phyloP scores from a whole-genome alignment of 1,140 invertebrate species.

The Aphaenogaster floridana region DNA sequence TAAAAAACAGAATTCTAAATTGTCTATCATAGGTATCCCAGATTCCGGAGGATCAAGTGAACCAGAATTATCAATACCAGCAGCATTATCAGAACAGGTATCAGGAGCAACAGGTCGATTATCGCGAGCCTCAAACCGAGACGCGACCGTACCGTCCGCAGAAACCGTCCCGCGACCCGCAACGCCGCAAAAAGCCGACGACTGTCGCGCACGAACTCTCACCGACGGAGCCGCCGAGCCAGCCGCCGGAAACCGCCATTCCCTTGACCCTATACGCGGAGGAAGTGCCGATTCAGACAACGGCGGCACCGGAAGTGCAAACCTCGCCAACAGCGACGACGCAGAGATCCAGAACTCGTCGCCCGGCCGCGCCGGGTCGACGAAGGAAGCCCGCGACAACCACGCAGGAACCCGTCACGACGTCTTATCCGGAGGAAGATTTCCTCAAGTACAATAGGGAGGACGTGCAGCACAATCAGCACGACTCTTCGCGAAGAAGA shows the following conservation, averaged over 20 bases:
- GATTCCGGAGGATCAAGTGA: conserved; percentile 24
- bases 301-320: conserved; percentile 27
- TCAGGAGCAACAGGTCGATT: conserved; percentile 59
- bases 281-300: conserved; percentile 68
- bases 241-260: conserved; percentile 66
- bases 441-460: conserved; percentile 70
- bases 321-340: conserved; percentile 50
- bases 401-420: conserved; percentile 64
- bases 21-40: neutral
- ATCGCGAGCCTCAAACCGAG: conserved; percentile 67
- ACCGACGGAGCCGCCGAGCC: conserved; percentile 67
- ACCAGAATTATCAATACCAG: conserved; percentile 49
- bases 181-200: conserved; percentile 72
- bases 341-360: conserved; percentile 67
- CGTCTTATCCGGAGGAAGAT: conserved; percentile 60
- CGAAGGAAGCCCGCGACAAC: conserved; percentile 74
- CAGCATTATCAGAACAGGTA: conserved; percentile 54
- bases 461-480: conserved; percentile 38
- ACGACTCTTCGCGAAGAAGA: conserved; percentile 59
- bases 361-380: conserved; percentile 64
- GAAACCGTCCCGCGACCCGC: conserved; percentile 70
- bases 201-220: conserved; percentile 62
- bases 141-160: conserved; percentile 65
- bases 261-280: conserved; percentile 63
- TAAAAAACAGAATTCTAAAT: neutral